Evolutionary conservation across 2,113 vertebrate genomes (phyloP), one percentile per base, ranked within the genome.

Genomic region (Erinaceus europaeus): DNA sequence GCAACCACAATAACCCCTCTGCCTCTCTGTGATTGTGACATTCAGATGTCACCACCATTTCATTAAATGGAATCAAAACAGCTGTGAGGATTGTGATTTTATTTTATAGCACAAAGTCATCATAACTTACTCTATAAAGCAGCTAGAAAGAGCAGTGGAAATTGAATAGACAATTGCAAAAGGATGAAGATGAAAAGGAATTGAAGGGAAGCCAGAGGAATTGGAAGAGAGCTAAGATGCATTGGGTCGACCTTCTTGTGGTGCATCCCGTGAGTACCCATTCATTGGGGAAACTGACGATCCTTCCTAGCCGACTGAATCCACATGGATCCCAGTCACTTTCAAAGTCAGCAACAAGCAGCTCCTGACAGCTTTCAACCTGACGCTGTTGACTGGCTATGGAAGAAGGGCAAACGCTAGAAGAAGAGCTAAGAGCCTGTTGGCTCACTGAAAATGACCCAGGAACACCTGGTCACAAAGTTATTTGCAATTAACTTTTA

Each of bases 21-120:
- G 18, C 27, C 59, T 68, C 72, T 69, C 67, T 0, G 1, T 65
- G 78, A 50, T 20, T 67, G 59, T 69, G 53, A 80, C 79, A n/a
- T 75, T 92, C 88, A 67, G 34, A 90, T 86, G 75, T 84, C 94
- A 84, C 38, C 71, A 61, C 25, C 36, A 15, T 80, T 90, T 84
- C 42, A 17, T 91, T 94, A 69, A 67, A 44, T 76, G 76, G 36
- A 75, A 89, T 93, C 87, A 88, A 84, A 95, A 88, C 91, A 91
- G 92, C 93, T 84, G 89, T 72, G 84, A 92, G 90, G 67, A 86
- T 88, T 78, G 85, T 75, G 77, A 59, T 73, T 93, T 84, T 69
- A 69, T 93, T 94, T 95, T 89, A 93, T 57, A 82, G 83, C 52
- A 75, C 1, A 3, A 90, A 78, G 7, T 18, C 89, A 90, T 69